Evolutionary conservation across 2,888 invertebrate species (phyloP).

Genomic region (Tenthredo scrophulariae): DNA sequence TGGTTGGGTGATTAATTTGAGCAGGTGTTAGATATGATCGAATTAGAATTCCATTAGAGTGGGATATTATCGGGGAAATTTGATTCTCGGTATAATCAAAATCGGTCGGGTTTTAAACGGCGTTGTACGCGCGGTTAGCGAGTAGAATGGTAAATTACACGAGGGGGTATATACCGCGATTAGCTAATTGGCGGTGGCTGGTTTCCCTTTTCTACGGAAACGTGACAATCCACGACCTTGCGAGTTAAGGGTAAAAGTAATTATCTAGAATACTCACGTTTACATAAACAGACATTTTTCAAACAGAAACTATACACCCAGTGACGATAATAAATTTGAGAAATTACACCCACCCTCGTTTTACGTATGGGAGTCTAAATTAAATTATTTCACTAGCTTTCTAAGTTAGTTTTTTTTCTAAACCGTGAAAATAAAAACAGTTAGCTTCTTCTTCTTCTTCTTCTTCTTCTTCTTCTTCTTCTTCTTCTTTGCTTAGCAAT

Average conservation of each 20-base stretch:
- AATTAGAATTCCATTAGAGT: constrained; percentile 17
- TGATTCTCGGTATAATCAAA: constrained; percentile 25
- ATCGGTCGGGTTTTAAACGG: neutral
- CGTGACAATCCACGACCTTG: constrained; percentile 24
- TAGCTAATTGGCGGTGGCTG: constrained; percentile 37
- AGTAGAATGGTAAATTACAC: constrained; percentile 23
- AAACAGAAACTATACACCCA: neutral
- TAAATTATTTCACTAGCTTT: neutral
- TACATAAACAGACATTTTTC: neutral
- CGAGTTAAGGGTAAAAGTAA: constrained; percentile 19
- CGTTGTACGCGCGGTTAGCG: neutral
- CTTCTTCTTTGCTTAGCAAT: neutral
- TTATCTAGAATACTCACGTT: neutral
- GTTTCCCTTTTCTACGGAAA: neutral
- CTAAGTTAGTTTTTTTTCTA: neutral
- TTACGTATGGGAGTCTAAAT: neutral
- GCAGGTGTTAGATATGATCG: constrained; percentile 12
- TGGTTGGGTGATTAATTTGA: neutral
- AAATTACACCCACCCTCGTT: neutral
- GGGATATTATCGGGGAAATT: neutral
- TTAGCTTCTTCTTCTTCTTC: neutral
- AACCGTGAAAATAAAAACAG: neutral
- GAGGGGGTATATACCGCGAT: neutral
- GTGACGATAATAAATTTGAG: neutral
- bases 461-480: neutral